Evolutionary conservation across 2,888 invertebrate species (phyloP).

Genomic region (Nemoura dubitans): DNA sequence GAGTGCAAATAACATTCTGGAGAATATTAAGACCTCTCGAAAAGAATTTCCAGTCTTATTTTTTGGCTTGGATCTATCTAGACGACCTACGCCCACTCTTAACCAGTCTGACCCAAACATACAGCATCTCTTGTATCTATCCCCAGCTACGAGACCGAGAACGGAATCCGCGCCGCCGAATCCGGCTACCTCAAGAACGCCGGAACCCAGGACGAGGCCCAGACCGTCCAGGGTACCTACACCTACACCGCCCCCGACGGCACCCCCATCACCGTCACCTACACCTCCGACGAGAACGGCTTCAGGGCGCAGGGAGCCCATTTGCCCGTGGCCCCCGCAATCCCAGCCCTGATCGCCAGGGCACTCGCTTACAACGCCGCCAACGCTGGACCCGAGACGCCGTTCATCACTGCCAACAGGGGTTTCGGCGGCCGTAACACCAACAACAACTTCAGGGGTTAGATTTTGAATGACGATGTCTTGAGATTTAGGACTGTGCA

Average conservation of each 20-base stretch:
- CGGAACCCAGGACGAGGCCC: slow-evolving; percentile 63
- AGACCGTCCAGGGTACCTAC: slow-evolving; percentile 62
- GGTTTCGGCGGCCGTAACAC: too few species aligned
- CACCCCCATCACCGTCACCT: slow-evolving; percentile 64
- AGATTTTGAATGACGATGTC: not conserved
- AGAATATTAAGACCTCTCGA: too few species aligned
- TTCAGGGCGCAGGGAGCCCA: slow-evolving; percentile 67
- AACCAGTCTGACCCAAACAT: too few species aligned
- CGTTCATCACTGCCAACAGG: not conserved
- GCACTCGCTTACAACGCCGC: slow-evolving; percentile 61
- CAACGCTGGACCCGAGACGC: slow-evolving; percentile 56
- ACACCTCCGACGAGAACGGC: slow-evolving; percentile 68
- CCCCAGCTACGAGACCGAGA: slow-evolving; percentile 69
- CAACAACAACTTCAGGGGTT: not conserved
- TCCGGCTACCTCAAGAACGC: slow-evolving; percentile 66
- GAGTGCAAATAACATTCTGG: too few species aligned
- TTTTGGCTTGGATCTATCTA: too few species aligned
- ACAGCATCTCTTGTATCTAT: not conserved
- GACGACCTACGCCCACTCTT: too few species aligned
- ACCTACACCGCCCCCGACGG: slow-evolving; percentile 69
- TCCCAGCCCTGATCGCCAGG: slow-evolving; percentile 66
- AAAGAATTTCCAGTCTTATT: too few species aligned
- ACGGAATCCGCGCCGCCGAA: slow-evolving; percentile 70
- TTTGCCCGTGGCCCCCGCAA: slow-evolving; percentile 68
- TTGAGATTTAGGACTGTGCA: too few species aligned